These are phyloP conservation scores for Asbolus verrucosus DNA, from an alignment of 1,140 invertebrate genomes.

Conservation along the genomic window DNA sequence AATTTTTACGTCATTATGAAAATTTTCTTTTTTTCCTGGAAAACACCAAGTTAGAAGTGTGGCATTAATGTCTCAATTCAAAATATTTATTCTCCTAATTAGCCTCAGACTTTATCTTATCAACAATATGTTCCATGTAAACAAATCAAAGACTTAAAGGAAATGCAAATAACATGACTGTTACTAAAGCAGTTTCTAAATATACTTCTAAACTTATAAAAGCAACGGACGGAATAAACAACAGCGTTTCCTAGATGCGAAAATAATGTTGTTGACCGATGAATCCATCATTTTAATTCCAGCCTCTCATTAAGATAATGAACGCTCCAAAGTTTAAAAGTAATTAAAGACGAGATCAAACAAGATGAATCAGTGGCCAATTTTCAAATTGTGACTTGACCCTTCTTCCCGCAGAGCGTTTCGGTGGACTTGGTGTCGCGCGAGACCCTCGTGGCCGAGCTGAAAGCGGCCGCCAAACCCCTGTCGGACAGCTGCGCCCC, in stretches of 20 bases:
- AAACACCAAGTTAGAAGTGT: not conserved
- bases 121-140: slow-evolving; percentile 1
- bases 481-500: slow-evolving; percentile 76
- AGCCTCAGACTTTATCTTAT: slow-evolving; percentile 15
- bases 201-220: too few relatives aligned
- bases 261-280: too few relatives aligned
- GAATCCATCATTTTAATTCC: too few relatives aligned
- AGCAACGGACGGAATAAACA: not conserved
- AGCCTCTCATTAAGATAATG: too few relatives aligned
- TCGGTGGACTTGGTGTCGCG: slow-evolving; percentile 75
- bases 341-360: not conserved
- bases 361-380: not conserved
- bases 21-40: too few relatives aligned
- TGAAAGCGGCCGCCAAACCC: slow-evolving; percentile 76
- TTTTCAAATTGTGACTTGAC: not conserved
- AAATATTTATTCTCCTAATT: slow-evolving; percentile 18
- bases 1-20: too few relatives aligned
- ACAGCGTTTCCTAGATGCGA: too few relatives aligned
- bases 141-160: not conserved
- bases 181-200: too few relatives aligned
- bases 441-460: slow-evolving; percentile 77
- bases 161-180: too few relatives aligned
- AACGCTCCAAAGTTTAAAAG: not conserved
- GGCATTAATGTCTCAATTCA: not conserved
- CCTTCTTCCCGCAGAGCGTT: slow-evolving; percentile 53